Percentiles rank a stretch among this genome's conserved stretches.
Conservation (phyloP, 2,113 vertebrate species). For the Amazona vittata region DNA sequence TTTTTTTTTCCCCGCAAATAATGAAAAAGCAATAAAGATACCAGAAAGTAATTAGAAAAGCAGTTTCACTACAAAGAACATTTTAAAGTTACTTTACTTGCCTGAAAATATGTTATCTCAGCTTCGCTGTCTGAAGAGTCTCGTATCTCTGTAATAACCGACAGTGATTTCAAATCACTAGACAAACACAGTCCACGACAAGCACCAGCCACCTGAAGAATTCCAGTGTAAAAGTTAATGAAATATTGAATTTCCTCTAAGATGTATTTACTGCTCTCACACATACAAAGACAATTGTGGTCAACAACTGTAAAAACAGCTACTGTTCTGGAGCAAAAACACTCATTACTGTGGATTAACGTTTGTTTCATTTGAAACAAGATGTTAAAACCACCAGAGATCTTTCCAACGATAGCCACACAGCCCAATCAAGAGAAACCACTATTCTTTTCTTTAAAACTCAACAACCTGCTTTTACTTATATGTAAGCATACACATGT, state of each 20-base stretch:
- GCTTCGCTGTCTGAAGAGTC: slow-evolving; percentile 65
- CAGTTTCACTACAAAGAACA: background rate
- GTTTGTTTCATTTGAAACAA: background rate
- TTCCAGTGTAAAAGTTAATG: background rate
- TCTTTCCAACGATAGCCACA: background rate
- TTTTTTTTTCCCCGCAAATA: background rate
- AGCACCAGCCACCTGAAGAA: slow-evolving; percentile 84
- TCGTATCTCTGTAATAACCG: slow-evolving; percentile 86
- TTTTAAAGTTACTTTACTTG: slow-evolving; percentile 39
- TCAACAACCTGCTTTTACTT: background rate
- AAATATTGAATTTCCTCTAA: background rate
- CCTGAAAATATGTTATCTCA: slow-evolving; percentile 90
- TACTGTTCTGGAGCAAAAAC: background rate
- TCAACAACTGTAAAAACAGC: background rate
- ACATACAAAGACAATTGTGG: background rate
- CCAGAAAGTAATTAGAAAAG: background rate
- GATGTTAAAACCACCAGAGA: background rate
- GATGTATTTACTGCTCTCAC: background rate
- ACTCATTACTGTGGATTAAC: background rate
- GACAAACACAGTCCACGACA: slow-evolving; percentile 91
- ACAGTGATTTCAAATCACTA: slow-evolving; percentile 92
- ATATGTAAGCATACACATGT: accelerated
- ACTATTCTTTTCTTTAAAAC: background rate
- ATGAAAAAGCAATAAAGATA: background rate
- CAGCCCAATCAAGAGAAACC: background rate